phyloP scores from a whole-genome alignment of 2,797 vertebrate genomes.

The Carcharodon carcharias region DNA sequence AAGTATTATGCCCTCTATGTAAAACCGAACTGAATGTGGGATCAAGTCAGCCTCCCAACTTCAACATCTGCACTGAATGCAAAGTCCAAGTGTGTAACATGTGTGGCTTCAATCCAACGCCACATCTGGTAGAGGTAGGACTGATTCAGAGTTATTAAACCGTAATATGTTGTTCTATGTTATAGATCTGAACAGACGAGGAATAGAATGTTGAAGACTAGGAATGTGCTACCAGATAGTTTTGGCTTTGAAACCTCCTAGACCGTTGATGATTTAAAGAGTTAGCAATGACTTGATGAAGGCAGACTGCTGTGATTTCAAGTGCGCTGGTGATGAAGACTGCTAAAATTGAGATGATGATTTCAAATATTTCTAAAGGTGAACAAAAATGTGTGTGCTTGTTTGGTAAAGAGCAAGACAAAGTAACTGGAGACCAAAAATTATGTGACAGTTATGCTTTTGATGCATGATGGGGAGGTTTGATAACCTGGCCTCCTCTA shows the following conservation, averaged over 20 bases:
- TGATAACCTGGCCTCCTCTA: not conserved
- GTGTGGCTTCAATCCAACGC: constrained; percentile 97
- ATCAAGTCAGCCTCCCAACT: constrained; percentile 74
- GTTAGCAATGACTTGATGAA: not conserved
- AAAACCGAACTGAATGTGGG: constrained; percentile 84
- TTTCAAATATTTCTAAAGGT: not conserved
- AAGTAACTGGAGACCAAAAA: not conserved
- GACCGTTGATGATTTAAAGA: not conserved
- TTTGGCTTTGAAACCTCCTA: not conserved
- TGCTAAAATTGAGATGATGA: not conserved
- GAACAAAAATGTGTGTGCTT: not conserved
- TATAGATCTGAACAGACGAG: not conserved
- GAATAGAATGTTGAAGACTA: not conserved
- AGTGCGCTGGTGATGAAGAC: not conserved
- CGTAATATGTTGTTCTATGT: not conserved
- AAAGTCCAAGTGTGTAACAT: constrained; percentile 89
- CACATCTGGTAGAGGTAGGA: constrained; percentile 93
- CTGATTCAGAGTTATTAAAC: rapidly evolving
- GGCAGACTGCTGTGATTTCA: not conserved
- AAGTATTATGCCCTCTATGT: constrained; percentile 82
- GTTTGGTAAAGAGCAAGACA: not conserved
- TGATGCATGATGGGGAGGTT: not conserved
- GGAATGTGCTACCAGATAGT: not conserved
- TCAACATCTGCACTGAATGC: constrained; percentile 91
- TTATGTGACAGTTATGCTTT: not conserved